These are phyloP conservation scores for Limnodromus scolopaceus DNA, from an alignment of 2,797 vertebrate genomes.

Conservation along the genomic window DNA sequence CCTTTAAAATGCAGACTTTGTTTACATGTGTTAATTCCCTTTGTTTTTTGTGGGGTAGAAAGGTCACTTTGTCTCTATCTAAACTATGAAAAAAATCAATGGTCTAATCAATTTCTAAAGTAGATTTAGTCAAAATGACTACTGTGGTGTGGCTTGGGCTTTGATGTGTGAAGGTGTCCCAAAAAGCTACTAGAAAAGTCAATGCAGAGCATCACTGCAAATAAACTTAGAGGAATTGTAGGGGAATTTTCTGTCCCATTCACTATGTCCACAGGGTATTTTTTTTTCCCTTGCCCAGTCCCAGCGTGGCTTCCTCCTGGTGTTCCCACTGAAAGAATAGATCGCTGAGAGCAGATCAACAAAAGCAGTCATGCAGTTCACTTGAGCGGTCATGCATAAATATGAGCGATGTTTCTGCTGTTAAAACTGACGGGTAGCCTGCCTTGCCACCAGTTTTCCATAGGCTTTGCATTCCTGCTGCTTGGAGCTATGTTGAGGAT, in stretches of 20 bases:
- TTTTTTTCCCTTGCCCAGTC: neutral
- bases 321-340: constrained; percentile 44
- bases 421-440: neutral
- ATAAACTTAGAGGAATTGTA: neutral
- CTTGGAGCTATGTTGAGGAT: neutral
- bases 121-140: neutral
- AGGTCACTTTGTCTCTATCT: constrained; percentile 50
- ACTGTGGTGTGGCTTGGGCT: neutral
- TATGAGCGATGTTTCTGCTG: constrained; percentile 29
- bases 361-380: constrained; percentile 47
- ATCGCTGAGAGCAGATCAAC: neutral
- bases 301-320: neutral
- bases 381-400: constrained; percentile 43
- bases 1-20: neutral
- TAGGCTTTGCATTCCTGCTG: neutral
- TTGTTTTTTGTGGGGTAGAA: constrained; percentile 12
- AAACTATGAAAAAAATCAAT: constrained; percentile 42
- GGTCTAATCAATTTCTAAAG: constrained; percentile 41
- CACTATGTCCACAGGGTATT: neutral
- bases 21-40: constrained; percentile 17
- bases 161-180: constrained; percentile 22
- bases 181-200: neutral
- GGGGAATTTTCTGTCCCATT: constrained; percentile 32
- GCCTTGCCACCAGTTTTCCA: neutral
- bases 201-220: neutral